Percentiles rank a stretch among this genome's conserved stretches.
Conservation (phyloP, 2,888 invertebrate genomes). For the Teleiodes luculella region DNA sequence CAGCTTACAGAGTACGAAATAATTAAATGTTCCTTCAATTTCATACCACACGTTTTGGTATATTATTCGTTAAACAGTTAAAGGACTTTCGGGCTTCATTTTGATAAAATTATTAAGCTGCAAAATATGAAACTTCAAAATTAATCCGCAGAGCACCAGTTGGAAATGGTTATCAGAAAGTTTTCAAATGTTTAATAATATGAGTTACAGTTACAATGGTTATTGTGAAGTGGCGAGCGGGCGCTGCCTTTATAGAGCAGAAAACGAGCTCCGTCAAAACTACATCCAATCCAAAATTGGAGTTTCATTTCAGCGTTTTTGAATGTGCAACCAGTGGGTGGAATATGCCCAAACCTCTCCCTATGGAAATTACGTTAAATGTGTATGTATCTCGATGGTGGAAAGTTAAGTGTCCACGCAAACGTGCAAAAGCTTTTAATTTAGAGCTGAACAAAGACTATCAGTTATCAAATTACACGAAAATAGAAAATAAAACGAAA, state of each 20-base stretch:
- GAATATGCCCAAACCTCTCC: background rate
- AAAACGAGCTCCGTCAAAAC: slow-evolving; percentile 11
- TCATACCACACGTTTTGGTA: background rate
- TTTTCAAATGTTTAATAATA: slow-evolving; percentile 9
- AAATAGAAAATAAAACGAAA: no score
- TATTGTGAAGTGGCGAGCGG: slow-evolving; percentile 24
- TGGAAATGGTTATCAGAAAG: background rate
- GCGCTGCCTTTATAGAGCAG: slow-evolving; percentile 9
- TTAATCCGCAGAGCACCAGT: background rate
- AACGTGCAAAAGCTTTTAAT: background rate
- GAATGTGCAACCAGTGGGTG: background rate
- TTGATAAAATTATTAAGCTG: background rate
- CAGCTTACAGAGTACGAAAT: no score
- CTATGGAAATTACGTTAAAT: background rate
- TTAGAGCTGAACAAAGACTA: background rate
- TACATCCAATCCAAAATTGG: background rate
- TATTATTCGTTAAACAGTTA: background rate
- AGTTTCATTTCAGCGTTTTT: background rate
- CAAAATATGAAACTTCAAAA: background rate
- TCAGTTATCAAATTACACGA: background rate
- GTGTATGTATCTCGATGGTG: background rate
- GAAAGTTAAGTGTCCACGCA: background rate
- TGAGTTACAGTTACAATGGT: slow-evolving; percentile 18
- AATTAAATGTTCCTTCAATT: background rate
- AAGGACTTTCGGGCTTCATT: background rate